Base-by-base conservation (phyloP, 2,888 invertebrate genomes). In the Netelia inedita region DNA sequence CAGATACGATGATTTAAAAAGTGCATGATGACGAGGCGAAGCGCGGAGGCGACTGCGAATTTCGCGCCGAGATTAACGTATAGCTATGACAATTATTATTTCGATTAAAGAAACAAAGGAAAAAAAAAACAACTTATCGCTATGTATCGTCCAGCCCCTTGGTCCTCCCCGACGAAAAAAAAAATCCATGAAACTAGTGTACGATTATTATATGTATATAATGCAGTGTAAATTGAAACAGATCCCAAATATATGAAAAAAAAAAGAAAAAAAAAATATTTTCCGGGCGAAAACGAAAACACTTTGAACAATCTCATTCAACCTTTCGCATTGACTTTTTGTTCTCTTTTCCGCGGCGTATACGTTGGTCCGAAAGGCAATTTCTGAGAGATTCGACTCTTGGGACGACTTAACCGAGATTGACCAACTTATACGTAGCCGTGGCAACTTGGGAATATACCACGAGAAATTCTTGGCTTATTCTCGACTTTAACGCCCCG, bases 201-300 rank as follows among this genome's bases (percentile, higher is more conserved):
- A 79, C 82, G 79, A 75, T 72, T 82, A 82, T 85, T 85, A 82
- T 89, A 89, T 91, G 90, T 91, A 91, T 90, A 91, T 89, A 90
- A 68, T 75, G 85, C 89, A 91, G 87, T 92, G 91, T 91, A 91
- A 88, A 91, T 90, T 90, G 88, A 87, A 88, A 87, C 82, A 89
- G 82, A 87, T 88, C 88, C 91, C 88, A 92, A 93, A 93, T 93
- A 93, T 92, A 93, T 88, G 87, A 91, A 79, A 84, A 81, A 68
- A 89, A 89, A 88, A 86, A 63, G 46, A 63, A 61, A 63, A n/a
- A 28, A 55, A 23, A 14, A 55, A 23, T 5, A 23, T 61, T 65
- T 59, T 68, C 57, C 9, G 9, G 57, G 16, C 19, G 55, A 55
- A 55, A 16, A 14, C 16, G 10, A 57, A 19, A n/a, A 19, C 8